phyloP scores from a whole-genome alignment of 2,113 vertebrate species.

The Cnemophilus loriae region DNA sequence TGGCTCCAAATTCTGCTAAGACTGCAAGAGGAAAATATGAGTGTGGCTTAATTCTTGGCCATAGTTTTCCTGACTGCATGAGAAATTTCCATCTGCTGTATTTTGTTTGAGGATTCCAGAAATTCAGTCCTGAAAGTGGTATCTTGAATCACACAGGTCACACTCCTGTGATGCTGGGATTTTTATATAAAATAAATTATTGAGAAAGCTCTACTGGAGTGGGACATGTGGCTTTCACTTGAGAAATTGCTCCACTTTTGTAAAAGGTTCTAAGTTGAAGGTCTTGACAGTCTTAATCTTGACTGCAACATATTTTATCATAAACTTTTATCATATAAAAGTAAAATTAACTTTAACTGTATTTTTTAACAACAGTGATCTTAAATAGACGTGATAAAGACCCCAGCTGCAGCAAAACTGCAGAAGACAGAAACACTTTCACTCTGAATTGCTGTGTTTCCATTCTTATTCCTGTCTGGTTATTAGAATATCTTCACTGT shows the following conservation, averaged over 20 bases:
- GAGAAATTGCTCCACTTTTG: background rate
- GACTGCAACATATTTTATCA: background rate
- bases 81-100: background rate
- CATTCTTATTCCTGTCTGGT: background rate
- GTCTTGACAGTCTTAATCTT: background rate
- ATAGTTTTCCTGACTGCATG: constrained; percentile 6
- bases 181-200: background rate
- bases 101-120: background rate
- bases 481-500: constrained; percentile 29
- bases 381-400: background rate
- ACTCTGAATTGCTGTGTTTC: background rate
- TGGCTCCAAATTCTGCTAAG: background rate
- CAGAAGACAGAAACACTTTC: background rate
- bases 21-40: background rate
- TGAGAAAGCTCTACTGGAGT: background rate
- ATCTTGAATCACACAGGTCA: background rate
- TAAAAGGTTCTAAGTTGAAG: background rate
- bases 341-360: background rate
- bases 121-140: constrained; percentile 29
- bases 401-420: background rate
- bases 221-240: background rate
- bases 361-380: background rate
- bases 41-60: background rate
- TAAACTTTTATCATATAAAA: background rate
- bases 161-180: accelerated